phyloP scores from a whole-genome alignment of 1,140 invertebrate genomes.

The Cecropterus lyciades region DNA sequence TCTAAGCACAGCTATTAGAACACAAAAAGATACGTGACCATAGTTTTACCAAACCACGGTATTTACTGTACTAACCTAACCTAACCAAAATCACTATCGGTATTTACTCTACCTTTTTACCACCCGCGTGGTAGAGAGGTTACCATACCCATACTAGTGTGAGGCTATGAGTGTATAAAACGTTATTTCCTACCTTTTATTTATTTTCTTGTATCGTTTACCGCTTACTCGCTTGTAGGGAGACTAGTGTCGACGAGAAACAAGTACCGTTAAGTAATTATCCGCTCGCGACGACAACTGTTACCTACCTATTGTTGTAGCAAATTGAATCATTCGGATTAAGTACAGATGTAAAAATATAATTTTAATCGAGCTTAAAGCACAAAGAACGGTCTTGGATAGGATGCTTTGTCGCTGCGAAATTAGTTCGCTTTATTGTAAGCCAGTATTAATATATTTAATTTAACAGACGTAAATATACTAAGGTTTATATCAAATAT shows the following conservation, averaged over 20 bases:
- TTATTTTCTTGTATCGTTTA: neutral
- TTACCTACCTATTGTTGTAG: slow-evolving; percentile 56
- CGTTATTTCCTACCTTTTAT: no score
- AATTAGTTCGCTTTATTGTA: neutral
- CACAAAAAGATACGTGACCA: no score
- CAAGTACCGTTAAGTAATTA: slow-evolving; percentile 64
- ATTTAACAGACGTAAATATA: no score
- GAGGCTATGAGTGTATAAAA: no score
- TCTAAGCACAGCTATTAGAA: no score
- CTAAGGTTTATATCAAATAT: no score
- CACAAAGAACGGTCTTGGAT: neutral
- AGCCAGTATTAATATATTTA: neutral
- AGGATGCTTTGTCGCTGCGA: neutral
- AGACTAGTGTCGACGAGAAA: neutral
- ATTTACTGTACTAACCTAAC: no score
- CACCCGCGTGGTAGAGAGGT: no score
- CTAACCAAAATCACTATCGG: no score
- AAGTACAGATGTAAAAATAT: slow-evolving; percentile 41
- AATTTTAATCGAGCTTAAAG: neutral
- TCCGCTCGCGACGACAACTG: slow-evolving; percentile 52
- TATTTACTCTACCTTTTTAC: no score
- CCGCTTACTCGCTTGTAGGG: neutral
- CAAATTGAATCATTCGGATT: slow-evolving; percentile 60
- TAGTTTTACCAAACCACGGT: no score
- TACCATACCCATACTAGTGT: no score